A percentile compares a stretch with the other conserved stretches of the same genome.
Conservation (phyloP, 2,797 vertebrate genomes). For the Cryptoprocta ferox region DNA sequence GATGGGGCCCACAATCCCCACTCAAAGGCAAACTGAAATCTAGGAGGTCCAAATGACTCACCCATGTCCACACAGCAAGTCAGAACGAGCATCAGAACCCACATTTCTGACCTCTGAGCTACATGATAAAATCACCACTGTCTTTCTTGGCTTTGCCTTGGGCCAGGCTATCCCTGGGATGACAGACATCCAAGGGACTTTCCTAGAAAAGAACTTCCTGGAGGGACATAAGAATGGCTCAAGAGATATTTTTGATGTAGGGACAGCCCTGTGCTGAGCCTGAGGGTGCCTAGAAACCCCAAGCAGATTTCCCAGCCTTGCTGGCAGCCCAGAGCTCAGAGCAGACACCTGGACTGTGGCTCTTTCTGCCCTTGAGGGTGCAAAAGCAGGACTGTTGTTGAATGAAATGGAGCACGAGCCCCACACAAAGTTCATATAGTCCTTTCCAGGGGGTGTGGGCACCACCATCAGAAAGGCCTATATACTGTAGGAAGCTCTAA, state of each 20-base stretch:
- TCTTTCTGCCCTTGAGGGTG: background rate
- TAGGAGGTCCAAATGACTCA: background rate
- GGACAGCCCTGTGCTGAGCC: background rate
- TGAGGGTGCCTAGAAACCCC: background rate
- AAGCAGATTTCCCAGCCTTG: background rate
- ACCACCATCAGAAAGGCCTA: background rate
- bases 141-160: background rate
- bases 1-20: background rate
- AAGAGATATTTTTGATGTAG: background rate
- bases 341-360: background rate
- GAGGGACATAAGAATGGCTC: background rate
- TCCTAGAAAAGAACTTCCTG: slow-evolving; percentile 41
- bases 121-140: background rate
- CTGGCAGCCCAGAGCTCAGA: background rate
- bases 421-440: background rate
- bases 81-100: slow-evolving; percentile 28
- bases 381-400: background rate
- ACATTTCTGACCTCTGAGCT: background rate
- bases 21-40: background rate
- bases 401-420: background rate
- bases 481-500: background rate
- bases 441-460: background rate
- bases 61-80: background rate
- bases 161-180: background rate
- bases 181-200: slow-evolving; percentile 41